phyloP scores from a whole-genome alignment of 2,113 vertebrate genomes.

The Conger conger region DNA sequence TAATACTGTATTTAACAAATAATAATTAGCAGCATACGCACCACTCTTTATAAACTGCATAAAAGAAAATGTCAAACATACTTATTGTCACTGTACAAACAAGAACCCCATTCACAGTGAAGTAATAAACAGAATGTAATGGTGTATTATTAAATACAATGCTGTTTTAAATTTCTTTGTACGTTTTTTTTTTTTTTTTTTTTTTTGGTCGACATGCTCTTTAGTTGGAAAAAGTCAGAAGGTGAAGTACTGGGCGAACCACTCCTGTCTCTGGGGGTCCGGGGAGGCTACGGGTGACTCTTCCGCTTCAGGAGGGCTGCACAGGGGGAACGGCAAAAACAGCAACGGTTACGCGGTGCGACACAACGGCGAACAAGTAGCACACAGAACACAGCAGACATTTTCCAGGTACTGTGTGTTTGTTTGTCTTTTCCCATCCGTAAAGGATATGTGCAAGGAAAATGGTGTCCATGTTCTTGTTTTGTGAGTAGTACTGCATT shows the following conservation, averaged over 20 bases:
- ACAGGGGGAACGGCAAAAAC: not conserved
- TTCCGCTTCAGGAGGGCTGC: conserved; percentile 94
- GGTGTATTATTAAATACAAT: conserved; percentile 62
- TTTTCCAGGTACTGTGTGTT: not conserved
- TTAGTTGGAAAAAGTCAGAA: conserved; percentile 84
- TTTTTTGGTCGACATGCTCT: conserved; percentile 82
- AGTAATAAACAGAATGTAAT: conserved; percentile 58
- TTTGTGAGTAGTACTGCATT: not conserved
- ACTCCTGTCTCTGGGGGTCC: conserved; percentile 94
- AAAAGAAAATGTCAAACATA: conserved; percentile 69
- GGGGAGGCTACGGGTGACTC: conserved; percentile 82
- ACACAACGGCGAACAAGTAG: not conserved
- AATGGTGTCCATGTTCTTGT: no score
- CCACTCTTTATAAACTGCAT: conserved; percentile 65
- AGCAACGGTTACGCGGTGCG: conserved; percentile 22
- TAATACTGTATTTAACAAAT: conserved; percentile 61
- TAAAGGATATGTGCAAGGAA: no score
- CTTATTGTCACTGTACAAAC: conserved; percentile 69
- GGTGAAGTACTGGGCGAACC: conserved; percentile 98
- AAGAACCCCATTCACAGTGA: conserved; percentile 69
- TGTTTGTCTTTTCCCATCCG: not conserved
- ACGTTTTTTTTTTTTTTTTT: conserved; percentile 38
- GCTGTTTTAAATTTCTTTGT: conserved; percentile 45
- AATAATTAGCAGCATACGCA: conserved; percentile 68
- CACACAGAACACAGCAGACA: not conserved